phyloP scores from a whole-genome alignment of 1,140 invertebrate species.

The Drosophila subpulchrella region DNA sequence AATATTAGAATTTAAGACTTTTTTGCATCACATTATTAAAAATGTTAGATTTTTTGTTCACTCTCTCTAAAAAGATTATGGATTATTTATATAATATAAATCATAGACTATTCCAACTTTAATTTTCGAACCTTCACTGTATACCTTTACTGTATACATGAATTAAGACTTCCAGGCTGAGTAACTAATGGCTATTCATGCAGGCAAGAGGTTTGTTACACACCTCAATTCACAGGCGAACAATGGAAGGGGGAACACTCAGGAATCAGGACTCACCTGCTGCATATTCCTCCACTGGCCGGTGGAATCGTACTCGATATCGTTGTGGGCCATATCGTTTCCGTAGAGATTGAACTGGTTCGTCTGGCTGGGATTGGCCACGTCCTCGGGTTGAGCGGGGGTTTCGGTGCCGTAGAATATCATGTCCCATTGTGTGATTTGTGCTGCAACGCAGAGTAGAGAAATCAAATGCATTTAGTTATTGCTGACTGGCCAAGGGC shows the following conservation, averaged over 20 bases:
- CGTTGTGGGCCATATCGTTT: slow-evolving; percentile 76
- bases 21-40: too few relatives aligned
- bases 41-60: too few relatives aligned
- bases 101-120: too few relatives aligned
- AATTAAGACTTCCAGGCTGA: slow-evolving; percentile 8
- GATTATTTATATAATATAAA: too few relatives aligned
- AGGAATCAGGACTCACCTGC: slow-evolving; percentile 65
- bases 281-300: slow-evolving; percentile 84
- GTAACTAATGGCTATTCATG: slow-evolving; percentile 35
- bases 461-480: slow-evolving; percentile 24
- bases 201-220: slow-evolving; percentile 12
- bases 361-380: slow-evolving; percentile 51
- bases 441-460: slow-evolving; percentile 77
- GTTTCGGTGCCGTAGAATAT: slow-evolving; percentile 91
- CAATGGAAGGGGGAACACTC: not conserved
- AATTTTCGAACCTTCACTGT: not conserved
- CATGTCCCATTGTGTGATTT: slow-evolving; percentile 89
- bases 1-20: too few relatives aligned
- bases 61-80: too few relatives aligned
- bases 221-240: slow-evolving; percentile 2
- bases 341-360: slow-evolving; percentile 56
- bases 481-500: slow-evolving; percentile 2
- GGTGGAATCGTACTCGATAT: slow-evolving; percentile 66
- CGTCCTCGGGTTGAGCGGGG: slow-evolving; percentile 86
- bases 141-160: slow-evolving; percentile 2